These are phyloP conservation scores for Eurypyga helias DNA, from an alignment of 2,113 vertebrate species.

Conservation along the genomic window DNA sequence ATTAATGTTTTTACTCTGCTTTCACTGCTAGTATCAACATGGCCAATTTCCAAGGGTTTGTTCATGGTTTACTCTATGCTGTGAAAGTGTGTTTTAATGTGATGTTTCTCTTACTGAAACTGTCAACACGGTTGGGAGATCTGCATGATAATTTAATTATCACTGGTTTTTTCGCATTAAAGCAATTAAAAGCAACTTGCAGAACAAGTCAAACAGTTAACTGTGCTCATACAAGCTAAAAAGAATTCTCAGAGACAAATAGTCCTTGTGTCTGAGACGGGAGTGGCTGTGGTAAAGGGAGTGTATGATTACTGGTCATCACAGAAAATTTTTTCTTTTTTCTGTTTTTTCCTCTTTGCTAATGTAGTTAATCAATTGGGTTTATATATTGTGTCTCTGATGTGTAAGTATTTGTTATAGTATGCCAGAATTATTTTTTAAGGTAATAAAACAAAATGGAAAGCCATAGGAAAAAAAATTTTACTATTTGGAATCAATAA, in stretches of 20 bases:
- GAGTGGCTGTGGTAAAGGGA: background rate
- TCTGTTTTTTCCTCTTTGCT: background rate
- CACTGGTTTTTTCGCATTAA: conserved; percentile 42
- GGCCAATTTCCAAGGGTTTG: background rate
- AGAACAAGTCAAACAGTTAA: conserved; percentile 56
- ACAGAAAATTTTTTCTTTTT: background rate
- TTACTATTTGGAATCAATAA: background rate
- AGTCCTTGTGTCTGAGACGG: conserved; percentile 7
- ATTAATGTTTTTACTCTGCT: background rate
- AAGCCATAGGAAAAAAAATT: background rate
- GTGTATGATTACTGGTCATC: background rate
- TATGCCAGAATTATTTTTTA: background rate
- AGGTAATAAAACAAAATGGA: background rate
- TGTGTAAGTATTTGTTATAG: background rate
- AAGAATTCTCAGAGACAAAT: background rate
- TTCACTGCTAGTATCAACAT: background rate
- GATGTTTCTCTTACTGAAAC: background rate
- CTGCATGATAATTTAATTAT: conserved; percentile 64
- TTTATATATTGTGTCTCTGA: background rate
- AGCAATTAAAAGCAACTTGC: conserved; percentile 56
- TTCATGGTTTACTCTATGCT: background rate
- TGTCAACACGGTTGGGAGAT: background rate
- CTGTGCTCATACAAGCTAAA: background rate
- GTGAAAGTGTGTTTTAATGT: background rate
- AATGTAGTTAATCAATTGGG: background rate